Evolutionary conservation across 2,888 invertebrate genomes (phyloP).

Genomic region (Proisotoma minuta): DNA sequence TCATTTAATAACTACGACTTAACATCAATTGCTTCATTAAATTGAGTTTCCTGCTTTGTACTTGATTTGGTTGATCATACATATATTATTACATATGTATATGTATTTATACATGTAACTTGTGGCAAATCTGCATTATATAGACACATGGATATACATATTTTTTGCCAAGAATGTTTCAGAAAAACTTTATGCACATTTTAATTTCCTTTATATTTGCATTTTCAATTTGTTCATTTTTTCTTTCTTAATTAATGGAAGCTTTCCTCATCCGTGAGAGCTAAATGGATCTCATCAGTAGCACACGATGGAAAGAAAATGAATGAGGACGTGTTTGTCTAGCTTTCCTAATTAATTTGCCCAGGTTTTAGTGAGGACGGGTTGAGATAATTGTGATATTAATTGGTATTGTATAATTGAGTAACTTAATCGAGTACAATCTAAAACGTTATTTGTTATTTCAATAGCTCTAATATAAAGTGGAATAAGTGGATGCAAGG

Average conservation of each 20-base stretch:
- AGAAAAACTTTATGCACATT: too few relatives aligned
- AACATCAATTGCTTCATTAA: too few relatives aligned
- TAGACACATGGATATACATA: too few relatives aligned
- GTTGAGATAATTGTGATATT: not conserved
- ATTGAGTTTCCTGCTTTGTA: too few relatives aligned
- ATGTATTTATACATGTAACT: too few relatives aligned
- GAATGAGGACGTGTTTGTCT: not conserved
- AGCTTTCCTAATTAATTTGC: not conserved
- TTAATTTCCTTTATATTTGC: too few relatives aligned
- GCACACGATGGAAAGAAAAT: not conserved
- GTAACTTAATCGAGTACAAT: not conserved
- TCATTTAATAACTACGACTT: conserved; percentile 1
- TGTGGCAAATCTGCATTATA: too few relatives aligned
- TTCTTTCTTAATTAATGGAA: not conserved
- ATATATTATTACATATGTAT: too few relatives aligned
- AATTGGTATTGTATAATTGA: not conserved
- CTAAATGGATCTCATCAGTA: not conserved
- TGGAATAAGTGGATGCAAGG: not conserved
- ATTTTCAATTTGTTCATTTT: too few relatives aligned
- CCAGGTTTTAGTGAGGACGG: not conserved
- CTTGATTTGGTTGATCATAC: too few relatives aligned
- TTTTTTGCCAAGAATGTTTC: too few relatives aligned
- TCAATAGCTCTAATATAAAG: not conserved
- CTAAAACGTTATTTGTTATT: not conserved
- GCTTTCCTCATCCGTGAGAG: conserved; percentile 7